Evolutionary conservation across 2,797 vertebrate genomes (phyloP), one percentile per base, ranked within the genome.

Genomic region (Schizopygopsis malacanthus): DNA sequence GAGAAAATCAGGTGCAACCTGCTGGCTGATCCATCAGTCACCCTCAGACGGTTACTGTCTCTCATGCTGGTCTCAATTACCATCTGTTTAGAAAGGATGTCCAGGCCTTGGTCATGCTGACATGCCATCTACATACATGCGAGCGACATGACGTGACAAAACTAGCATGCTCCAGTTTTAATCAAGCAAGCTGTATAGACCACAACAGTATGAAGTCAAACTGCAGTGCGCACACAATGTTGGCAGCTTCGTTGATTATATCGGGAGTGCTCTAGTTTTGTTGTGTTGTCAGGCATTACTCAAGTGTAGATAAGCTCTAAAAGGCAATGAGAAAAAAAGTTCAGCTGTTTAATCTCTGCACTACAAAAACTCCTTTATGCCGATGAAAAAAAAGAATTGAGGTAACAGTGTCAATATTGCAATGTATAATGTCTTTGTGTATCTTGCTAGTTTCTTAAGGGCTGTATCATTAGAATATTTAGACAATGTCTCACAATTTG

Each of bases 1-100:
- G 45, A 43, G 56, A 63, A 67, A 59, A 71, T 79, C 50, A 79
- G 76, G 83, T 85, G 37, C 50, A 54, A 41, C 72, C 45, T 67
- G 61, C 61, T 77, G 82, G 33, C 61, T 83, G 43, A 41, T 39
- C 33, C 82, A 84, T 54, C 63, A 33, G 73, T 41, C 73, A 77
- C 45, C 75, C 73, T 84, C 73, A 50, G 45, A 81, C 33, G 41
- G n/a, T n/a, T 69, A 67, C 61, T 69, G 15, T n/a, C 37, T 52
- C 37, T 4, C 83, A 69, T 71, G 83, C 83, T 84, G 83, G 50
- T 41, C 76, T 85, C 75, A 69, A 79, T 72, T 72, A 85, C 76
- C 76, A 79, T 85, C 76, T 79, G 84, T 37, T 79, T n/a, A 37
- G 50, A 63, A 71, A 77, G 25, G 75, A 85, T 79, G 83, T 79